These are phyloP conservation scores for Leptatherina wallacei DNA, from an alignment of 2,797 vertebrate species.

Conservation along the genomic window DNA sequence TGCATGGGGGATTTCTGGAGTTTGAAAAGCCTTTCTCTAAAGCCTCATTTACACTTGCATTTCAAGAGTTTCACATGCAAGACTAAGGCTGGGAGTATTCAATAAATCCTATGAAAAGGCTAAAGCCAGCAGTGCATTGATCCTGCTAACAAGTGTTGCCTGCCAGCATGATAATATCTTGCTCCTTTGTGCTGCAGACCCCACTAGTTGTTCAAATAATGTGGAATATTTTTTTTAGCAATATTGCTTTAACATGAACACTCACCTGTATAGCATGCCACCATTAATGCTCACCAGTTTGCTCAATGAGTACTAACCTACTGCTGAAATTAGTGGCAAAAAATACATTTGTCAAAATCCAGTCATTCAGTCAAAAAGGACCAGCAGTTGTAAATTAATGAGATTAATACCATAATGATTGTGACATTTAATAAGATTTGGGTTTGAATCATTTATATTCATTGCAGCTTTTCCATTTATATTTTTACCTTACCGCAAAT, in stretches of 20 bases:
- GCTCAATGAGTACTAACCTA: neutral
- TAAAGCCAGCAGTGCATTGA: slow-evolving; percentile 14
- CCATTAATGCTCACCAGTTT: neutral
- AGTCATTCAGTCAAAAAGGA: neutral
- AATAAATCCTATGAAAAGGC: slow-evolving; percentile 4
- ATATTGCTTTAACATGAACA: neutral
- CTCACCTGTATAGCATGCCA: neutral
- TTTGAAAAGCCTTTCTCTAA: neutral
- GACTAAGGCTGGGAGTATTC: slow-evolving; percentile 10
- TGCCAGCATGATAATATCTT: slow-evolving; percentile 3
- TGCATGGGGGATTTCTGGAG: slow-evolving; percentile 12
- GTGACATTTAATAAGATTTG: neutral
- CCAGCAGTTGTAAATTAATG: neutral
- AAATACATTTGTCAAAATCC: neutral
- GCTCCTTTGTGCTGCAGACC: neutral
- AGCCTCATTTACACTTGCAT: slow-evolving; percentile 3
- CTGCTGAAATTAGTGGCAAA: neutral
- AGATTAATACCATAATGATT: neutral
- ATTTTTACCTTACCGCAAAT: neutral
- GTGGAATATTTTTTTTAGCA: neutral
- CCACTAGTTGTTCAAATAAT: neutral
- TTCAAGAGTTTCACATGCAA: slow-evolving; percentile 10
- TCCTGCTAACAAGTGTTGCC: slow-evolving; percentile 24
- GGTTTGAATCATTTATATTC: neutral
- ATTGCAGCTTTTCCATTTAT: neutral